A percentile compares a stretch with the other conserved stretches of the same genome.
These are phyloP conservation scores for Drosophila kepulauana DNA, from an alignment of 1,140 invertebrate species.

Conservation along the genomic window DNA sequence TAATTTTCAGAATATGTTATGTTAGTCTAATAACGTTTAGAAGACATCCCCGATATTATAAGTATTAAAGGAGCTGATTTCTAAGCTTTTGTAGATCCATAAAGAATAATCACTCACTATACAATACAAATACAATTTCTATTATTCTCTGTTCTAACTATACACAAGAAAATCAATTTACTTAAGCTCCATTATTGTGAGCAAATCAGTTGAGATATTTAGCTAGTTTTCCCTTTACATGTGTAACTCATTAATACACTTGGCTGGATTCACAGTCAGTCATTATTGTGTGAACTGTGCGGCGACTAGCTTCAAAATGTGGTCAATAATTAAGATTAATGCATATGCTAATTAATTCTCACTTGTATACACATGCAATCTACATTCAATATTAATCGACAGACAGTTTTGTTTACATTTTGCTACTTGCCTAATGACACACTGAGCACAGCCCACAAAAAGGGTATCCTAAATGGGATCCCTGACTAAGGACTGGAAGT, in stretches of 20 bases:
- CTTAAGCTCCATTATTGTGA: no score
- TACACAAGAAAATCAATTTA: no score
- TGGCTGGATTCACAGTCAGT: neutral
- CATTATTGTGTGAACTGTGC: neutral
- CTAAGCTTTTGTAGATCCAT: no score
- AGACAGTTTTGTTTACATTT: conserved; percentile 34
- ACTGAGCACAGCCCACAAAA: conserved; percentile 8
- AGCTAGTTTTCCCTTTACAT: no score
- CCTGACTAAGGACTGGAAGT: neutral
- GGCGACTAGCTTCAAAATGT: neutral
- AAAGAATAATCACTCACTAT: no score
- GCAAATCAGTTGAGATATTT: no score
- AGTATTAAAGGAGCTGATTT: no score
- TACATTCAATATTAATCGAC: conserved; percentile 20
- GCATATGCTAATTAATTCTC: conserved; percentile 10
- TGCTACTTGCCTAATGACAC: conserved; percentile 1
- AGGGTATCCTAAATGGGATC: conserved; percentile 4
- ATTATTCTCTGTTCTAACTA: no score
- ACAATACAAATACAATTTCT: no score
- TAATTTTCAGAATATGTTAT: no score
- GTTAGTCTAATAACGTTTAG: no score
- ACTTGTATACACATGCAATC: conserved; percentile 20
- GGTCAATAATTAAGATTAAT: conserved; percentile 13
- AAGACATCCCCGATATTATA: no score
- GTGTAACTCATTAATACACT: neutral